Evolutionary conservation across 2,888 invertebrate genomes (phyloP).

Genomic region (Drosophila histrio): DNA sequence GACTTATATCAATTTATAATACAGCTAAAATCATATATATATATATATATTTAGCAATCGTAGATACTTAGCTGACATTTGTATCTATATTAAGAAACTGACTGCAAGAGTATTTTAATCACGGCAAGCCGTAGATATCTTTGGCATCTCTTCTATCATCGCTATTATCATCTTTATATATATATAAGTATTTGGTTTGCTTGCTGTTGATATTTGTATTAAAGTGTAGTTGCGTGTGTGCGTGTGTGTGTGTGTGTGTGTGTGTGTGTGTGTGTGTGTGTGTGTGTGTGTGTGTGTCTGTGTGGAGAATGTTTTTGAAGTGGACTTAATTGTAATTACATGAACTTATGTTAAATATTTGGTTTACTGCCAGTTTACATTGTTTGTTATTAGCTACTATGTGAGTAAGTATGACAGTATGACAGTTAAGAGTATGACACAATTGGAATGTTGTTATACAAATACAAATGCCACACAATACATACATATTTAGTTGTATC

Average conservation of each 20-base stretch:
- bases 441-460: constrained; percentile 40
- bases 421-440: constrained; percentile 47
- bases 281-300: background rate
- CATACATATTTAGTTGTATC: constrained; percentile 27
- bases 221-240: constrained; percentile 16
- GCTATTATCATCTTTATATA: too few species aligned
- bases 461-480: constrained; percentile 32
- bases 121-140: background rate
- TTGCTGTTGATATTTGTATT: constrained; percentile 33
- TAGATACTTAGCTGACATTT: background rate
- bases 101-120: constrained; percentile 9
- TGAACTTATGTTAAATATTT: constrained; percentile 61
- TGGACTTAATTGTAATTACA: constrained; percentile 57
- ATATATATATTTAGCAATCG: too few species aligned
- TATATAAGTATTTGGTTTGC: background rate
- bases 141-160: background rate
- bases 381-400: constrained; percentile 41
- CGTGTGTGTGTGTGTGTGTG: constrained; percentile 10
- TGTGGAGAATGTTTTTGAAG: constrained; percentile 5
- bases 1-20: background rate
- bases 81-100: background rate
- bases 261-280: background rate
- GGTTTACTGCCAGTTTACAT: constrained; percentile 37
- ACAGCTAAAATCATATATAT: background rate
- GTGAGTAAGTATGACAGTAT: constrained; percentile 45